phyloP scores from a whole-genome alignment of 2,888 invertebrate genomes.

The Drosophila austrosaltans region DNA sequence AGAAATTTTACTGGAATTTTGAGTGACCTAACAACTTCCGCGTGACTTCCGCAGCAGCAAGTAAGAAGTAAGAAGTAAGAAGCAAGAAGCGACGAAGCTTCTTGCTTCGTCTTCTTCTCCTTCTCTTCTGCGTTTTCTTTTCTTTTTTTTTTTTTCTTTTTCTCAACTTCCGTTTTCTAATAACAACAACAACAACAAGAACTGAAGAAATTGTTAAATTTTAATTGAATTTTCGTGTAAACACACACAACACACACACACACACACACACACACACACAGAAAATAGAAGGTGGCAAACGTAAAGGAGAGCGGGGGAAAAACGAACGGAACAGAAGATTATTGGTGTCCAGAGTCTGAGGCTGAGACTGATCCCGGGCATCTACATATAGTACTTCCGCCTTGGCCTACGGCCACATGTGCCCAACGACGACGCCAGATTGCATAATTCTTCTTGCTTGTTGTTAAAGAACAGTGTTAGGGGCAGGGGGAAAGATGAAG shows the following conservation, averaged over 20 bases:
- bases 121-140: conserved; percentile 6
- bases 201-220: conserved; percentile 50
- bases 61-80: neutral
- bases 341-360: conserved; percentile 33
- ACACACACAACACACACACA: conserved; percentile 40
- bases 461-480: conserved; percentile 2
- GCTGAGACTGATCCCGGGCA: conserved; percentile 30
- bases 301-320: conserved; percentile 20
- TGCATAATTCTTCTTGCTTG: conserved; percentile 62
- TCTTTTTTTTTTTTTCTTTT: conserved; percentile 5
- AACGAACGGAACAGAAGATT: neutral
- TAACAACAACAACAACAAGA: conserved; percentile 37
- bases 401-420: conserved; percentile 56
- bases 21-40: conserved; percentile 76
- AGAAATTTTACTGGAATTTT: conserved; percentile 66
- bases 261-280: conserved; percentile 31
- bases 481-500: conserved; percentile 12
- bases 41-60: conserved; percentile 67
- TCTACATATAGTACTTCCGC: conserved; percentile 31
- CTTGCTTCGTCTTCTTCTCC: conserved; percentile 25
- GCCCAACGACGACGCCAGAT: conserved; percentile 61
- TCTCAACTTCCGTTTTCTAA: conserved; percentile 48
- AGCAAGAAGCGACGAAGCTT: conserved; percentile 9
- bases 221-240: conserved; percentile 76
- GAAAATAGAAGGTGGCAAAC: conserved; percentile 27